Percentiles rank a stretch among this genome's conserved stretches.
phyloP scores from a whole-genome alignment of 1,140 invertebrate genomes.

The Dendrolimus kikuchii region DNA sequence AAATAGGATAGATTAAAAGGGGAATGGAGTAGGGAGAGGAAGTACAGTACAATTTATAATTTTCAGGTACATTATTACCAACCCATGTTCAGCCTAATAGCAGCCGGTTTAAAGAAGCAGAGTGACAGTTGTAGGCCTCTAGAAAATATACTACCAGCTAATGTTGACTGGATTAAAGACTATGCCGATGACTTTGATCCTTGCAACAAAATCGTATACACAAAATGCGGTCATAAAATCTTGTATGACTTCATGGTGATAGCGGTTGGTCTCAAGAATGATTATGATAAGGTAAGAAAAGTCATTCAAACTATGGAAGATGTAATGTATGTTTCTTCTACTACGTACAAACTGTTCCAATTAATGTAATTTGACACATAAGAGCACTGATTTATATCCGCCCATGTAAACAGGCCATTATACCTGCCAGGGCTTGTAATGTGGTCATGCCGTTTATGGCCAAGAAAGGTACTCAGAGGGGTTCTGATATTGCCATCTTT shows the following conservation, averaged over 20 bases:
- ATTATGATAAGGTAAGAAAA: constrained; percentile 83
- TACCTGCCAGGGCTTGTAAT: too few species aligned
- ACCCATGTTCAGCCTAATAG: constrained; percentile 93
- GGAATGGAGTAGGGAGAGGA: too few species aligned
- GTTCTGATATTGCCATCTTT: too few species aligned
- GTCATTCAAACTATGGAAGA: neutral
- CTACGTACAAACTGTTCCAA: too few species aligned
- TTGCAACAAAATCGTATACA: constrained; percentile 79
- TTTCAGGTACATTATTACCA: constrained; percentile 94
- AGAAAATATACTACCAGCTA: constrained; percentile 80
- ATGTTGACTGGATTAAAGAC: constrained; percentile 86
- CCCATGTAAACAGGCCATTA: too few species aligned
- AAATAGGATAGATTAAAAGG: too few species aligned
- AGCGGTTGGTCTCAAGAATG: constrained; percentile 85
- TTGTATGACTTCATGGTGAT: constrained; percentile 88
- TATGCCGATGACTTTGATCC: constrained; percentile 82
- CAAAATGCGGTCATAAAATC: constrained; percentile 79
- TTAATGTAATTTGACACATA: too few species aligned
- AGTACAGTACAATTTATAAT: neutral
- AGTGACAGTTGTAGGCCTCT: constrained; percentile 76
- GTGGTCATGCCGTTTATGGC: too few species aligned
- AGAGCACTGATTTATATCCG: too few species aligned
- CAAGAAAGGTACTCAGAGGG: too few species aligned
- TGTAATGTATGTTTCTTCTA: too few species aligned
- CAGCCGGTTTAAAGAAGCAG: constrained; percentile 85